Conservation (phyloP, 2,797 vertebrate genomes). For the Gobio occitaniae region DNA sequence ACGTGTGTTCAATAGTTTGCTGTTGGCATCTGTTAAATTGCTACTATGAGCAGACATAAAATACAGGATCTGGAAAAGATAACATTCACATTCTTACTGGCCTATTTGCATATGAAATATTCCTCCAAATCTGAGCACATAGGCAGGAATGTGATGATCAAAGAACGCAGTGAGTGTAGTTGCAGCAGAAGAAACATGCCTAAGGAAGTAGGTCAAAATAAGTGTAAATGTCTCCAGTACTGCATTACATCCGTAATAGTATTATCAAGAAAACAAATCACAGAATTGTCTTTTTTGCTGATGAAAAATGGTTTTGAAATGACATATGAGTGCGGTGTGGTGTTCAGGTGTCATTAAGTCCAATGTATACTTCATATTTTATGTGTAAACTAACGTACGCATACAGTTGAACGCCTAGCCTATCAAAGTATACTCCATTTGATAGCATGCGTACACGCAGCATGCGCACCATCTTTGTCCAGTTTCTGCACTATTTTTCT, state of each 20-base stretch:
- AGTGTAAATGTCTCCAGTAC: neutral
- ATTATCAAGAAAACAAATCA: neutral
- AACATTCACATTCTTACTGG: neutral
- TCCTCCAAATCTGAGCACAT: neutral
- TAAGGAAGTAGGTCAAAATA: constrained; percentile 23
- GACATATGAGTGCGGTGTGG: neutral
- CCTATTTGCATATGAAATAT: constrained; percentile 18
- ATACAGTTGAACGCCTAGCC: neutral
- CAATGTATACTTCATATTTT: neutral
- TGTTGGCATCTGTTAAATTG: neutral
- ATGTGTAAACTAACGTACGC: accelerated
- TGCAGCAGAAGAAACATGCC: neutral
- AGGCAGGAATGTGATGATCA: constrained; percentile 6
- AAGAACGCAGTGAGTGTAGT: constrained; percentile 9
- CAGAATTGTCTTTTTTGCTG: neutral
- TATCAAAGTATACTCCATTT: neutral
- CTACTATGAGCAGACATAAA: neutral
- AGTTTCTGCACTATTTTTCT: neutral
- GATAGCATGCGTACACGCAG: neutral
- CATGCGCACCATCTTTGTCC: neutral
- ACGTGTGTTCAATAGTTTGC: neutral
- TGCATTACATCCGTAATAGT: neutral
- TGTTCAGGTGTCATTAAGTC: neutral
- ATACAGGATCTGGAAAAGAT: constrained; percentile 3
- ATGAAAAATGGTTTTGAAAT: neutral